A percentile compares a stretch with the other conserved stretches of the same genome.
phyloP scores from a whole-genome alignment of 2,113 vertebrate genomes.

The Riparia riparia region DNA sequence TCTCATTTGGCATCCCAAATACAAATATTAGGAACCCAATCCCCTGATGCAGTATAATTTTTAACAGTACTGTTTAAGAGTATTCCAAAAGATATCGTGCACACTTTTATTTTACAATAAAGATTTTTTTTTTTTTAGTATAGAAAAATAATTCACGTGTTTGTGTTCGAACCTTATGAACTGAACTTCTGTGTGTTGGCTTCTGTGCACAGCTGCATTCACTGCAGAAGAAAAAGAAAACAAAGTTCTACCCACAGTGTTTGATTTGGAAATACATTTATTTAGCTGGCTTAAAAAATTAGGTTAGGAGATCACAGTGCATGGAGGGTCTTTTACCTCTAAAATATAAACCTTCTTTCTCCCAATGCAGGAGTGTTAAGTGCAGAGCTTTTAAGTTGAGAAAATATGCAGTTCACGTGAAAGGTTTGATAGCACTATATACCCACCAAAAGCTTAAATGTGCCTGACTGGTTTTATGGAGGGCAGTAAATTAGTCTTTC shows the following conservation, averaged over 20 bases:
- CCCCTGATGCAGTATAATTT: constrained; percentile 63
- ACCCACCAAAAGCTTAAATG: constrained; percentile 58
- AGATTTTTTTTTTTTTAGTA: background rate
- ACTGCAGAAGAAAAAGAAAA: background rate
- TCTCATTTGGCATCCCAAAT: constrained; percentile 77
- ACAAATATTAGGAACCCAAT: constrained; percentile 78
- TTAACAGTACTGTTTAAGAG: constrained; percentile 19
- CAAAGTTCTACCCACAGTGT: background rate
- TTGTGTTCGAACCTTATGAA: background rate
- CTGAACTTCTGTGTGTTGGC: background rate
- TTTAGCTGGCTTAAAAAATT: background rate
- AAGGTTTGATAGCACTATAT: constrained; percentile 50
- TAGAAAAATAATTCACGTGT: background rate
- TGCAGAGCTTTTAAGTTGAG: constrained; percentile 41
- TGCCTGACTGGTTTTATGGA: constrained; percentile 72
- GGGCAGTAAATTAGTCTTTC: constrained; percentile 71
- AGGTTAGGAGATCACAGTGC: background rate
- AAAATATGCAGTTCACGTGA: constrained; percentile 39
- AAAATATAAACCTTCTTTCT: background rate
- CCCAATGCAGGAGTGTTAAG: constrained; percentile 33
- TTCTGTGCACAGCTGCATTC: background rate
- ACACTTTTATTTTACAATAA: constrained; percentile 2
- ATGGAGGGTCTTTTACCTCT: background rate
- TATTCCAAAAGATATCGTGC: constrained; percentile 39
- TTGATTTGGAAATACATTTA: constrained; percentile 8